Percentiles rank a stretch among this genome's conserved stretches.
Conservation (phyloP, 92 coral and sea anemone genomes). For the Zoanthus gigantus region DNA sequence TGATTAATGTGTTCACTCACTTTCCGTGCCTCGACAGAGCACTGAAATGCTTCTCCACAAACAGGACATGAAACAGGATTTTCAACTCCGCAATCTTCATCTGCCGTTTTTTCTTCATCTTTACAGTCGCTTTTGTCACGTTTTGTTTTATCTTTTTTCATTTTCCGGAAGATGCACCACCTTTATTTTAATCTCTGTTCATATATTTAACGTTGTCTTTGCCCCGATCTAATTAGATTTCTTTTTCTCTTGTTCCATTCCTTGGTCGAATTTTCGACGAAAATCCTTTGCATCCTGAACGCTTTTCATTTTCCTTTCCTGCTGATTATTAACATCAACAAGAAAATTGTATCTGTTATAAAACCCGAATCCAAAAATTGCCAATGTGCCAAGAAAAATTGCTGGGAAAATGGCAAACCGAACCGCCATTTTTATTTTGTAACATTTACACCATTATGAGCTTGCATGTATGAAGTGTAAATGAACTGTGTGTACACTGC, state of each 20-base stretch:
- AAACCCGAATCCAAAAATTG: slow-evolving; percentile 83
- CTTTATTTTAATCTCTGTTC: background rate
- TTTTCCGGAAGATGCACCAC: background rate
- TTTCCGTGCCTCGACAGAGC: slow-evolving; percentile 47
- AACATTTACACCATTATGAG: background rate
- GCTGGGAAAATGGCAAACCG: slow-evolving; percentile 86
- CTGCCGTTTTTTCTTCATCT: background rate
- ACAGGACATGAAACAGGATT: slow-evolving; percentile 73
- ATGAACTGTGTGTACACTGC: background rate
- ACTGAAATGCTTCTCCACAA: slow-evolving; percentile 61
- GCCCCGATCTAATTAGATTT: background rate
- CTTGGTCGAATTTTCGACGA: slow-evolving; percentile 77
- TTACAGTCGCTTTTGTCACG: background rate
- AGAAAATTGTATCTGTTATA: slow-evolving; percentile 88
- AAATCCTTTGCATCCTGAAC: slow-evolving; percentile 81
- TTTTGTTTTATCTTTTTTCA: slow-evolving; percentile 18
- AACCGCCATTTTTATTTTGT: slow-evolving; percentile 67
- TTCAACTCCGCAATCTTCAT: background rate
- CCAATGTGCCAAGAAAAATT: slow-evolving; percentile 82
- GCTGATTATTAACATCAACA: slow-evolving; percentile 73
- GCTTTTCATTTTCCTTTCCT: slow-evolving; percentile 73
- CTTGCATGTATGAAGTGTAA: slow-evolving; percentile 10
- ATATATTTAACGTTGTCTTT: background rate
- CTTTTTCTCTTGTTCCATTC: slow-evolving; percentile 75
- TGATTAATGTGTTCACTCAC: slow-evolving; percentile 79